Base-by-base conservation (phyloP, 2,888 invertebrate species). In the Eudemis profundana region DNA sequence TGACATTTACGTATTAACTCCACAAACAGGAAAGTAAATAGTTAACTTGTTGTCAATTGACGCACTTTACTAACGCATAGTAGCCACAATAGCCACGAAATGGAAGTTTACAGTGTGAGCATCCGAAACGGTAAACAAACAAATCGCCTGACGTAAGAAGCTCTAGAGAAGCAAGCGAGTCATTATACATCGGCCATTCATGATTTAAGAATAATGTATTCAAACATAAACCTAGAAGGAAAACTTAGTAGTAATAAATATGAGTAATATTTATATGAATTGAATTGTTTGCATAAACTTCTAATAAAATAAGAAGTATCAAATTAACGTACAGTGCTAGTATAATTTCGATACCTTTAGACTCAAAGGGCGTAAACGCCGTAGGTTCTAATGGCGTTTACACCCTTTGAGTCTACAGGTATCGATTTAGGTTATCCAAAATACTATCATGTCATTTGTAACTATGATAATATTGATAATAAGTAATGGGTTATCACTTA, bases 101-200 rank as follows among this genome's bases (percentile, higher is more conserved):
- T 85, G 85, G 84, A 88, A 86, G 89, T 89, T 88, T 87, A 90
- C 85, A 83, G 74, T 76, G 78, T 78, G 76, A 75, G 83, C 83
- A 84, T 86, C 86, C 86, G 83, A 82, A 78, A 72, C 75, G 77
- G 82, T 86, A 87, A 89, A 87, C 88, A 89, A 88, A 86, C 85
- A 86, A 75, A 72, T 69, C 68, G 69, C 47, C 67, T 86, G 85
- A 89, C 89, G 90, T 90, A 87, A 87, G 70, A 75, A 71, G 70
- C 73, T 73, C 74, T 70, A 71, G 70, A 65, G 65, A 47, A 53
- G 44, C 51, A 21, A 49, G 23, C 64, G 40, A 51, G 51, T 23
- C 15, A 50, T 46, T 40, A 38, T 36, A 64, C 42, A 19, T 27
- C 44, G 50, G 57, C 50, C 33, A 50, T 64, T 56, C 47, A 63